A percentile compares a stretch with the other conserved stretches of the same genome.
These are phyloP conservation scores for Tauraco hartlaubi DNA, from an alignment of 2,797 vertebrate species.

Conservation along the genomic window DNA sequence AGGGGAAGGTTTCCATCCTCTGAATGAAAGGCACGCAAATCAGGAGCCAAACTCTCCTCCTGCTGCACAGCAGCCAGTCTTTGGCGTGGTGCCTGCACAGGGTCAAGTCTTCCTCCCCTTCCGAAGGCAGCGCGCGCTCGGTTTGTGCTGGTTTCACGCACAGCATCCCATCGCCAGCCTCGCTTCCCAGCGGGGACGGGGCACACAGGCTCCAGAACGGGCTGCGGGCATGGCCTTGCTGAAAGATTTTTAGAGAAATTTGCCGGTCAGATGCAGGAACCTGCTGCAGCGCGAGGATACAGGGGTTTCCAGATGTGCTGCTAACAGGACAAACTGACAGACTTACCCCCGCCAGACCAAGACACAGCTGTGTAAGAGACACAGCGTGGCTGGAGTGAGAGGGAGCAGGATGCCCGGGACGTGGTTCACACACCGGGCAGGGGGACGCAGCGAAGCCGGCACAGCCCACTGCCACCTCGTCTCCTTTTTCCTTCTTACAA, in stretches of 20 bases:
- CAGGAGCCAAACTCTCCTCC: not conserved
- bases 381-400: not conserved
- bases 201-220: not conserved
- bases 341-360: not conserved
- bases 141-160: not conserved
- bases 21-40: not conserved
- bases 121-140: fast-evolving
- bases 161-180: not conserved
- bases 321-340: not conserved
- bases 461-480: not conserved
- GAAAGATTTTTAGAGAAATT: not conserved
- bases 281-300: fast-evolving
- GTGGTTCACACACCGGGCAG: fast-evolving
- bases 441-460: not conserved
- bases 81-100: not conserved
- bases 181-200: fast-evolving
- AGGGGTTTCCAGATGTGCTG: fast-evolving
- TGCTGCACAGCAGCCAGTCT: not conserved
- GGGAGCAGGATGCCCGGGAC: not conserved
- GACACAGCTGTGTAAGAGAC: not conserved
- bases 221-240: not conserved
- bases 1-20: not conserved
- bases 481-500: not conserved
- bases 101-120: not conserved
- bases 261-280: not conserved